Base-by-base conservation (phyloP, 1,140 invertebrate species). In the Batillaria attramentaria region DNA sequence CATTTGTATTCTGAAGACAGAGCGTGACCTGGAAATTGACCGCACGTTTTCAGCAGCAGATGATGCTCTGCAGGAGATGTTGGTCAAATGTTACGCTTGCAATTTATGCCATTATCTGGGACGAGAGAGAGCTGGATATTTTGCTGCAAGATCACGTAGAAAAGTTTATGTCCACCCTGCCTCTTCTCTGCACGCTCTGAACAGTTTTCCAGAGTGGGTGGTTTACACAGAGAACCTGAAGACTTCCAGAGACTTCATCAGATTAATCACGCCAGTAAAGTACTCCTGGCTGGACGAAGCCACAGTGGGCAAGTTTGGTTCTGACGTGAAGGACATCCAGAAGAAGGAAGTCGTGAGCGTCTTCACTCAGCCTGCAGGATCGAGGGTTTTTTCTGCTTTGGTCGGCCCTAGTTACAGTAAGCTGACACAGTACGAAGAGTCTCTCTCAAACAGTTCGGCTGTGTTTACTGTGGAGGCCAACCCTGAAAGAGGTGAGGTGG, bases 221-320 rank as follows among this genome's bases (percentile, higher is more conserved):
- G 84, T 89, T 24, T 86, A 83, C 57, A 79, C 82, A 24, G 73
- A 83, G 46, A 68, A 84, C 2, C 39, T 87, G 28, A 83, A 83
- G 68, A 87, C 88, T 10, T 87, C 84, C 28, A 37, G 62, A 57
- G 86, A 87, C 72, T 89, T 86, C 79, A 83, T 85, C 6, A 81
- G 83, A 33, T 83, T 83, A 24, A 79, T 89, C 8, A 86, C 84
- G 16, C 72, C 84, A 4, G 81, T 89, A 3, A 31, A 78, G 31
- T 79, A 87, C 57, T 79, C 81, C 31, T 72, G 77, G 42, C 42
- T 89, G n/a, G 57, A 8, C 33, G 57, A 10, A 28, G 10, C 24
- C 57, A 31, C 1, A 8, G 24, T 62, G 8, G 24, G 6, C 8
- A 62, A 62, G 3, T 1, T 54, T 1, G 77, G 77, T 4, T 73